Evolutionary conservation across 2,113 vertebrate species (phyloP), one percentile per base, ranked within the genome.

Genomic region (Puffinus mauretanicus): DNA sequence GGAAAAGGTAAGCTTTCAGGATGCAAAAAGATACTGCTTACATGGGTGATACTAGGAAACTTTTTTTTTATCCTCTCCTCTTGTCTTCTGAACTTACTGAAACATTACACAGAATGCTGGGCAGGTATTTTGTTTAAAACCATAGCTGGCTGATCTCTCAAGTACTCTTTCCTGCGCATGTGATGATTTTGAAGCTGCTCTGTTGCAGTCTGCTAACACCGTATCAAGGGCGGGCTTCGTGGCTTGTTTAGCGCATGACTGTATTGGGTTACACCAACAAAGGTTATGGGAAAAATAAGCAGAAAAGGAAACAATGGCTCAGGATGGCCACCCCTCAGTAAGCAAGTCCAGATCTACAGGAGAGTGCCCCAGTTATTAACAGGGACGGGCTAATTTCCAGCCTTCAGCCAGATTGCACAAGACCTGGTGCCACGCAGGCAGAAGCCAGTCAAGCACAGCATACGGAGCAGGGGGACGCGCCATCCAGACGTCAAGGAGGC

Each of bases 401-500:
- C 42, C 69, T 38, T 30, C 52, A n/a, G 29, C 21, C 54, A 46
- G 51, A 5, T 4, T 55, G 47, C 76, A 26, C 61, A 60, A 16
- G 0, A 4, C 58, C n/a, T 17, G 44, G 72, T 91, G 71, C 29
- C 88, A 51, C 0, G 2, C 3, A 1, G 44, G 46, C 34, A 61
- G 73, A 54, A 82, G 36, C 90, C 1, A 2, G 7, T 46, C 27
- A 32, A 22, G 29, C 1, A 0, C 0, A 0, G 69, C 3, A 0
- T 54, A 7, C 0, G 0, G 29, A 75, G 77, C 6, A 0, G 2
- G 2, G n/a, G 30, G 27, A n/a, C 0, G 0, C 0, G 0, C 24
- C 82, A 1, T 26, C 42, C 51, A 13, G 25, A 13, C 6, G 0
- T 77, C 72, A 51, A 16, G 13, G 44, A 78, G 42, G 47, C 2